Conservation (phyloP, 2,113 vertebrate species). For the Thinocorus orbignyianus region DNA sequence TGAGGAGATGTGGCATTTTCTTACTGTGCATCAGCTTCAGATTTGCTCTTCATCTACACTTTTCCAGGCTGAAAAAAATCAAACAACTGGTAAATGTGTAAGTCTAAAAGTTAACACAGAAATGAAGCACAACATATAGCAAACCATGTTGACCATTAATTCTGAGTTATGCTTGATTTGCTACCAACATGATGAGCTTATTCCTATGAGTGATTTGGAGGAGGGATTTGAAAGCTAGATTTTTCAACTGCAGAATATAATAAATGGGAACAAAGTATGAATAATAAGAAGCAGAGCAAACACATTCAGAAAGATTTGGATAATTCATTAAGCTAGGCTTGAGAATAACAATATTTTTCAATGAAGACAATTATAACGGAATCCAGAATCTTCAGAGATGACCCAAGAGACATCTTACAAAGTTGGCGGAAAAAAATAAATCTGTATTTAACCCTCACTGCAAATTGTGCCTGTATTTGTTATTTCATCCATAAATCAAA, state of each 20-base stretch:
- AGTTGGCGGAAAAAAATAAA: background rate
- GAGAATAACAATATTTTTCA: slow-evolving; percentile 1
- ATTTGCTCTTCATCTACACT: background rate
- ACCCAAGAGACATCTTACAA: background rate
- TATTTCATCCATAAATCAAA: background rate
- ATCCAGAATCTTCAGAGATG: background rate
- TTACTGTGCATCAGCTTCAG: background rate
- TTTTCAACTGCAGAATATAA: slow-evolving; percentile 22
- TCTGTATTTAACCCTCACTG: background rate
- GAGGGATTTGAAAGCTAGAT: slow-evolving; percentile 23
- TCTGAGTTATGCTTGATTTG: background rate
- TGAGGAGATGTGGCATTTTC: background rate
- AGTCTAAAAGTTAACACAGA: background rate
- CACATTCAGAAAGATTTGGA: slow-evolving; percentile 12
- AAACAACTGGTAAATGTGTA: background rate
- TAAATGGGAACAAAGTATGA: slow-evolving; percentile 14
- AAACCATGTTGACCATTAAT: background rate
- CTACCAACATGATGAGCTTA: background rate
- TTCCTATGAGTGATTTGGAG: slow-evolving; percentile 10
- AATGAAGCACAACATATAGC: background rate
- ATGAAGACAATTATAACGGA: background rate
- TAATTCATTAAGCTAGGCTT: slow-evolving; percentile 38
- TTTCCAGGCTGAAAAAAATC: background rate
- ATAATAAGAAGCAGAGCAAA: slow-evolving; percentile 27
- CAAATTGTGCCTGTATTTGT: background rate